Evolutionary conservation across 1,140 invertebrate species (phyloP), one percentile per base, ranked within the genome.

Genomic region (Neodiprion pinetum): DNA sequence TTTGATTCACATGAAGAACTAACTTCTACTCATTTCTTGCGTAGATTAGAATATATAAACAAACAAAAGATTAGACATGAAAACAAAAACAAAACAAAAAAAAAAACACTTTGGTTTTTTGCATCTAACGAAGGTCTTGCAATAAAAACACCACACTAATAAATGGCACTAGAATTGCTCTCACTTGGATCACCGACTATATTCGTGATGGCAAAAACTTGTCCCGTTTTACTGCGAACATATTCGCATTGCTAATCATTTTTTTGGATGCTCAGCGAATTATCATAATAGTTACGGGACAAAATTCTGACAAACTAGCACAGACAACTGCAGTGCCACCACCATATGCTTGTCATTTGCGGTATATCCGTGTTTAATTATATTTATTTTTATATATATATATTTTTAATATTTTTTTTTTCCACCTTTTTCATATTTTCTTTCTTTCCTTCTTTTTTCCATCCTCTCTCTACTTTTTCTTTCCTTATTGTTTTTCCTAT

Each of bases 121-220:
- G 84, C 81, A 80, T 76, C 74, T 77, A 82, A 80, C 77, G 75
- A 81, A 85, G 82, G 85, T 88, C 82, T 79, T 85, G 83, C 84
- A 86, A 87, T 86, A 82, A 84, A 87, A 89, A 87, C 84, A 89
- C 88, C 88, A 88, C 82, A 84, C 79, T 86, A 86, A 77, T 84
- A 88, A 90, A 91, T 90, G 89, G 89, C 89, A 90, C 89, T 89
- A 89, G 83, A 90, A 88, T 87, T 86, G 83, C 81, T 88, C 82
- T 87, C 86, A 87, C 86, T 88, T 84, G 81, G 83, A 81, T 88
- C 83, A 85, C 82, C 78, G 80, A 85, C 81, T 83, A 73, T 84
- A 86, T 78, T 86, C 75, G 80, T 79, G 81, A 85, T 84, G 5
- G 28, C 1, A 83, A 86, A 87, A 86, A 81, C 82, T 81, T 78